Conservation (phyloP, 2,797 vertebrate species). For the Danio tinwini region DNA sequence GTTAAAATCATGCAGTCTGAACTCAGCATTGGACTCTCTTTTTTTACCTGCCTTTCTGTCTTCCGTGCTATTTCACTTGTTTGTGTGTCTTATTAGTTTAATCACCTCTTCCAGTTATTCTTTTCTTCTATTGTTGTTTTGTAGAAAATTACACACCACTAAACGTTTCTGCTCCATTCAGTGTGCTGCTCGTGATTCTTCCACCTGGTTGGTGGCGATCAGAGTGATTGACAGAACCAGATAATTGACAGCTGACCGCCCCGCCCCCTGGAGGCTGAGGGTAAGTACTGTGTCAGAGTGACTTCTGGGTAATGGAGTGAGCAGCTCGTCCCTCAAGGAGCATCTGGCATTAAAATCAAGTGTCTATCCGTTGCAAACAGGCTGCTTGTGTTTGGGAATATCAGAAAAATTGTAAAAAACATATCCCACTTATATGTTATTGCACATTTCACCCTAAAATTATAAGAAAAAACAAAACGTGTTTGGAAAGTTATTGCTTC, state of each 20-base stretch:
- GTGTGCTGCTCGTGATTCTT: not conserved
- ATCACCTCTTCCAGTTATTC: not conserved
- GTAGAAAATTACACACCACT: not conserved
- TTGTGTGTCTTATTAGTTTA: not conserved
- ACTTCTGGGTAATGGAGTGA: slow-evolving; percentile 75
- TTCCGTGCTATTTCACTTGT: not conserved
- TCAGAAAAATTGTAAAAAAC: slow-evolving; percentile 19
- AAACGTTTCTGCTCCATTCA: not conserved
- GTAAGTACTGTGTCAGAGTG: slow-evolving; percentile 67
- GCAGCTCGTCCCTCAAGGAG: slow-evolving; percentile 72
- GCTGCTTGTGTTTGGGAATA: slow-evolving; percentile 36
- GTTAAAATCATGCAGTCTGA: too few relatives aligned
- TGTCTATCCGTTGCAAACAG: slow-evolving; percentile 46
- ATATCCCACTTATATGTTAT: not conserved
- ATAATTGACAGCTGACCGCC: slow-evolving; percentile 44
- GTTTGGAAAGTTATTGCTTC: too few relatives aligned
- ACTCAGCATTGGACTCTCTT: not conserved
- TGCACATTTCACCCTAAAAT: not conserved
- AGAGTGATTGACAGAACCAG: slow-evolving; percentile 45
- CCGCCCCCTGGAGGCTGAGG: slow-evolving; percentile 63
- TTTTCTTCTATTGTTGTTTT: not conserved
- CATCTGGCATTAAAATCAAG: slow-evolving; percentile 73
- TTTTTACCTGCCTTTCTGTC: not conserved
- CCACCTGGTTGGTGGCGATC: slow-evolving; percentile 1
- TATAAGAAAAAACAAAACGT: too few relatives aligned